A percentile compares a stretch with the other conserved stretches of the same genome.
phyloP scores from a whole-genome alignment of 2,888 invertebrate species.

The Malachius bipustulatus region DNA sequence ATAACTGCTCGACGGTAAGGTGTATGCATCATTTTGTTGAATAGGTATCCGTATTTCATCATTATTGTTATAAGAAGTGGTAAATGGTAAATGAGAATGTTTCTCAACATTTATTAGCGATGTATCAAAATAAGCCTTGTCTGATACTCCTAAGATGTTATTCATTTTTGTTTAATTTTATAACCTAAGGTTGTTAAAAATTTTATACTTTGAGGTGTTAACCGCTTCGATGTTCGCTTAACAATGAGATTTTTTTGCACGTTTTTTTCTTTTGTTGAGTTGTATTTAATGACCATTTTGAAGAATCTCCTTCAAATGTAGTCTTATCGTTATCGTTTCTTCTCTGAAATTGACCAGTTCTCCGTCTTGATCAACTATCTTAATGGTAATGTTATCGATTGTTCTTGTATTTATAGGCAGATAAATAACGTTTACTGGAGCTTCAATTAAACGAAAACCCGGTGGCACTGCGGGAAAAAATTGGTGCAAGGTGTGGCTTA shows the following conservation, averaged over 20 bases:
- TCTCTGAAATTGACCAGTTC: slow-evolving; percentile 7
- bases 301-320: slow-evolving; percentile 6
- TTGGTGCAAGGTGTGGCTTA: not conserved
- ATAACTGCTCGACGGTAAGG: slow-evolving; percentile 23
- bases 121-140: slow-evolving; percentile 18
- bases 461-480: slow-evolving; percentile 1
- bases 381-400: slow-evolving; percentile 6
- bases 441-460: slow-evolving; percentile 8
- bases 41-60: slow-evolving; percentile 29
- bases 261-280: too few relatives aligned
- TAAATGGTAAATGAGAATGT: slow-evolving; percentile 24
- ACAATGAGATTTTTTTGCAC: too few relatives aligned
- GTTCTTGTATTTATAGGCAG: slow-evolving; percentile 6
- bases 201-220: too few relatives aligned
- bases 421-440: slow-evolving; percentile 8
- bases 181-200: too few relatives aligned
- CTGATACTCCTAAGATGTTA: slow-evolving; percentile 17
- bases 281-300: too few relatives aligned
- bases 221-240: too few relatives aligned
- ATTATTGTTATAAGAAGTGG: slow-evolving; percentile 23
- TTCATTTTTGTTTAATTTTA: slow-evolving; percentile 7
- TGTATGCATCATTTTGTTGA: slow-evolving; percentile 23
- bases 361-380: slow-evolving; percentile 8
- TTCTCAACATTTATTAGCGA: slow-evolving; percentile 21
- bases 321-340: slow-evolving; percentile 4